Evolutionary conservation across 2,113 vertebrate species (phyloP).

Genomic region (Pleuronectes platessa): DNA sequence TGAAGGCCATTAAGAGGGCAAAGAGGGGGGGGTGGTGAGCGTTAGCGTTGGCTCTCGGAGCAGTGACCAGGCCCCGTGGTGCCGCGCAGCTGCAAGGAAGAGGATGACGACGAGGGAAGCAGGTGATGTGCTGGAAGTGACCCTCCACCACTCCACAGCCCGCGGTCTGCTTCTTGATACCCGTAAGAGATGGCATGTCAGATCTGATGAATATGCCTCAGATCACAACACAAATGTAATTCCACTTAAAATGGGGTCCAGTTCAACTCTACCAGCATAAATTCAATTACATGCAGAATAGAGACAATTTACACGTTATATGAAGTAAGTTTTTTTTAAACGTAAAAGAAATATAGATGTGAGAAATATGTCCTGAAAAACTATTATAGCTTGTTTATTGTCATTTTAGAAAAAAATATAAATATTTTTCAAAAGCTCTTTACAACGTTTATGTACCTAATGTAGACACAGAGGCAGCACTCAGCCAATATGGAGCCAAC

Average conservation of each 20-base stretch:
- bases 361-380: background rate
- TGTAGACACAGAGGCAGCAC: background rate
- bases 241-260: constrained; percentile 30
- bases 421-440: too few species aligned
- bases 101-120: constrained; percentile 72
- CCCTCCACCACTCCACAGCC: constrained; percentile 65
- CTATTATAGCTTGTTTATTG: background rate
- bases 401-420: background rate
- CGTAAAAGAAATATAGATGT: background rate
- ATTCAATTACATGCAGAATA: background rate
- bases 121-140: constrained; percentile 81
- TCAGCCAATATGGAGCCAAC: background rate
- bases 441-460: background rate
- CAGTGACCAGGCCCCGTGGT: constrained; percentile 48
- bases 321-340: background rate
- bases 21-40: constrained; percentile 52
- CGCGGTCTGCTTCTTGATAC: constrained; percentile 45
- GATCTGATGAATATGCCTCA: constrained; percentile 63
- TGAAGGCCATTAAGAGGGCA: constrained; percentile 64
- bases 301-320: background rate
- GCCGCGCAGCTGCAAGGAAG: constrained; percentile 62
- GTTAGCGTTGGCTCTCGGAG: constrained; percentile 52
- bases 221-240: constrained; percentile 41
- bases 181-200: constrained; percentile 78
- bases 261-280: constrained; percentile 3